These are phyloP conservation scores for Empis livida DNA, from an alignment of 2,888 invertebrate species.

Conservation along the genomic window DNA sequence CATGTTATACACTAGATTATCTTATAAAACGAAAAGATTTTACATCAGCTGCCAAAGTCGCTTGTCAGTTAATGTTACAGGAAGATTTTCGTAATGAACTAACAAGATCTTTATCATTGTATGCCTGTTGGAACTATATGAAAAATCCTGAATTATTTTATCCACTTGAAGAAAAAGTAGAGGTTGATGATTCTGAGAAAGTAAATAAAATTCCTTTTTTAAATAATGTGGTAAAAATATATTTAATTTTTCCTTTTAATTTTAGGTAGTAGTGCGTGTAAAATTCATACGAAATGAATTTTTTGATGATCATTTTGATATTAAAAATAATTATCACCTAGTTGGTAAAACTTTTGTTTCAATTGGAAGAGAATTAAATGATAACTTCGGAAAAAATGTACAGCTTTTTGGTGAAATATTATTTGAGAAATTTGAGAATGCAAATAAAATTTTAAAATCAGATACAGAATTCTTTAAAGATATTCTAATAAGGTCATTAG, in stretches of 20 bases:
- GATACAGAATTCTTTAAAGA: constrained; percentile 15
- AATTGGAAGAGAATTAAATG: constrained; percentile 38
- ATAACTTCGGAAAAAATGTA: constrained; percentile 40
- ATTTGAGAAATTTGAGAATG: constrained; percentile 52
- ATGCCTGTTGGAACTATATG: constrained; percentile 62
- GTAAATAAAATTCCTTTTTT: constrained; percentile 16
- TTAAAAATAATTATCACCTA: constrained; percentile 53
- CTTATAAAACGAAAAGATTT: constrained; percentile 57
- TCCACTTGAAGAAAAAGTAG: constrained; percentile 13
- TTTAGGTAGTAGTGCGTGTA: constrained; percentile 57
- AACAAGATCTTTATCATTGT: constrained; percentile 51
- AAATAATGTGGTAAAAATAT: constrained; percentile 21
- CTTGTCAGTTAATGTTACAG: constrained; percentile 72
- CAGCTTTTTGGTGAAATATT: constrained; percentile 52
- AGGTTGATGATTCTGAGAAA: constrained; percentile 36
- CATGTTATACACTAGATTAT: constrained; percentile 67
- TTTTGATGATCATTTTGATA: constrained; percentile 84
- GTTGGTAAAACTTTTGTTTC: constrained; percentile 72
- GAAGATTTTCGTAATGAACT: constrained; percentile 69
- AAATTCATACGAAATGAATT: constrained; percentile 66
- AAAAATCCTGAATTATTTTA: constrained; percentile 30
- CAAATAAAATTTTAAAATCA: constrained; percentile 21
- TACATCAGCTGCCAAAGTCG: constrained; percentile 60
- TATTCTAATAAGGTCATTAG: constrained; percentile 22
- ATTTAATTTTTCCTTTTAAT: not conserved